Conservation (phyloP, 2,888 invertebrate species). For the Hermaeophaga mercurialis region DNA sequence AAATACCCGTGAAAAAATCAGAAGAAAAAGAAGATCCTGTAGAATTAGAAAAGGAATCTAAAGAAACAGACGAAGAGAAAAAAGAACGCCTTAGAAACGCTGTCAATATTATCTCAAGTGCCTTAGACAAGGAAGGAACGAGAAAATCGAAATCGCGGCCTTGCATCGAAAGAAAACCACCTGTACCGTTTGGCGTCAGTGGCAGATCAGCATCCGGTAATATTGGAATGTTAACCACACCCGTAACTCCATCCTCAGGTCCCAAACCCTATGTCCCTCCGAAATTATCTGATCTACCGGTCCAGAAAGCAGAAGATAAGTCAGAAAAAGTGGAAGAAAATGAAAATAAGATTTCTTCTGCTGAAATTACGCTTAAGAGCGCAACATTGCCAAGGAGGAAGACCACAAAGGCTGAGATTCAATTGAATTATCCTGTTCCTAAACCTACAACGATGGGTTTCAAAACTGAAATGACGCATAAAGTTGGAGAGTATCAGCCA, state of each 20-base stretch:
- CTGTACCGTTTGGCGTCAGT: conserved; percentile 65
- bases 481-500: conserved; percentile 57
- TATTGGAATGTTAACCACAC: conserved; percentile 51
- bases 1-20: conserved; percentile 44
- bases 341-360: conserved; percentile 64
- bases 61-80: conserved; percentile 54
- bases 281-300: conserved; percentile 42
- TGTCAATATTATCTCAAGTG: conserved; percentile 74
- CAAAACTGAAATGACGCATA: conserved; percentile 67
- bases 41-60: conserved; percentile 28
- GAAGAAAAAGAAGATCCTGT: conserved; percentile 44
- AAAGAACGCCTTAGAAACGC: conserved; percentile 69
- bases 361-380: conserved; percentile 70
- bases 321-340: conserved; percentile 49
- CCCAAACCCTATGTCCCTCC: conserved; percentile 48
- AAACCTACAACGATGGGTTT: conserved; percentile 60
- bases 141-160: conserved; percentile 57
- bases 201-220: conserved; percentile 66
- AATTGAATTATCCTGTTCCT: conserved; percentile 61
- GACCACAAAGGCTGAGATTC: conserved; percentile 68
- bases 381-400: conserved; percentile 70
- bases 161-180: conserved; percentile 64
- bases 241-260: conserved; percentile 44
- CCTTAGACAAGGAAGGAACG: conserved; percentile 61
- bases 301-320: conserved; percentile 42